phyloP scores from a whole-genome alignment of 2,888 invertebrate species.

The Eilema griseolum region DNA sequence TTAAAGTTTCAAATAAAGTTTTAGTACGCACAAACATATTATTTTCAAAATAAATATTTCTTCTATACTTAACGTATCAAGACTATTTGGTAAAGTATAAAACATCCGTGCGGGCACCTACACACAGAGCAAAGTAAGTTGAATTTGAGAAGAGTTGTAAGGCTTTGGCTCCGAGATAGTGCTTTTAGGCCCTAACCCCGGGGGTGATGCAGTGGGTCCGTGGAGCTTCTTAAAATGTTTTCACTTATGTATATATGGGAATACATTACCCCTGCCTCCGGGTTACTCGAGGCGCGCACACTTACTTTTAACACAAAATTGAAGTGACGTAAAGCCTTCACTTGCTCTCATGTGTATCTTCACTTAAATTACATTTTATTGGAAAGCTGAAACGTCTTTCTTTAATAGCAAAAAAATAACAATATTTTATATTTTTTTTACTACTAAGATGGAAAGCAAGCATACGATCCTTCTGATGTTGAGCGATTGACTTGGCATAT shows the following conservation, averaged over 20 bases:
- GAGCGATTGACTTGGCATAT: background rate
- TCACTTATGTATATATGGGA: slow-evolving; percentile 87
- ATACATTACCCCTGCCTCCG: slow-evolving; percentile 85
- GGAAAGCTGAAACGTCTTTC: slow-evolving; percentile 73
- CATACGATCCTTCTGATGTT: background rate
- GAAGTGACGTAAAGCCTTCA: slow-evolving; percentile 85
- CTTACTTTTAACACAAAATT: slow-evolving; percentile 86
- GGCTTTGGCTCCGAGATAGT: slow-evolving; percentile 87
- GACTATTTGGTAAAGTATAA: slow-evolving; percentile 52
- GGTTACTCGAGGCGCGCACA: slow-evolving; percentile 82
- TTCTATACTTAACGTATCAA: slow-evolving; percentile 62
- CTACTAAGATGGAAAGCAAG: background rate
- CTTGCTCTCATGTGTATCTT: slow-evolving; percentile 81
- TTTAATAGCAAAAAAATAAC: slow-evolving; percentile 48
- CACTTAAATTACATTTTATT: slow-evolving; percentile 83
- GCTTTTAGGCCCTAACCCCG: slow-evolving; percentile 88
- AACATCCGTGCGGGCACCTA: slow-evolving; percentile 77
- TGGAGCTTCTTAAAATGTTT: slow-evolving; percentile 87
- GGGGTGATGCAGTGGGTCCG: slow-evolving; percentile 86
- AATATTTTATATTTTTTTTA: slow-evolving; percentile 29
- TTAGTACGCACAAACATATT: background rate
- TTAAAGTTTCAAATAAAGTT: background rate
- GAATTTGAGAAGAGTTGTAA: slow-evolving; percentile 87
- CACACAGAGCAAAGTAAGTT: slow-evolving; percentile 84
- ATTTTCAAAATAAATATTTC: background rate